phyloP scores from a whole-genome alignment of 2,888 invertebrate species.

The Stenchaetothrips biformis region DNA sequence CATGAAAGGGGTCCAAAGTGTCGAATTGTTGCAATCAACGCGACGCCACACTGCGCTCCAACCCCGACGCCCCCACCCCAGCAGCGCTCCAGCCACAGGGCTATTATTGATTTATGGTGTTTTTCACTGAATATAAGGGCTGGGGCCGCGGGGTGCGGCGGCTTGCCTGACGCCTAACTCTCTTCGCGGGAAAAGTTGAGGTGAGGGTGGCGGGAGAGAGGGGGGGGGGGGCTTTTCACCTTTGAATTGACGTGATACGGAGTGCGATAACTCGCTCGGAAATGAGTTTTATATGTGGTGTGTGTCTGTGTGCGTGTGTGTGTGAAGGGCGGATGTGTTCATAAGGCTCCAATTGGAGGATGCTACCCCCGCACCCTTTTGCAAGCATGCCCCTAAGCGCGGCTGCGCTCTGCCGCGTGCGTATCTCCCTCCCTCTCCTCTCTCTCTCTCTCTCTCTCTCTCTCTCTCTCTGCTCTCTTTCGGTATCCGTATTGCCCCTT shows the following conservation, averaged over 20 bases:
- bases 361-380: neutral
- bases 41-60: neutral
- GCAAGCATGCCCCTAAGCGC: neutral
- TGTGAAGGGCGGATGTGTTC: neutral
- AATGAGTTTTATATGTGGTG: neutral
- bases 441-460: neutral
- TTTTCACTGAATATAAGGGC: slow-evolving; percentile 17
- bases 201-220: neutral
- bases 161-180: neutral
- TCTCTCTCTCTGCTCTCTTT: neutral
- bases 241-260: slow-evolving; percentile 14
- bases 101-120: slow-evolving; percentile 20
- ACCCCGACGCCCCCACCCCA: neutral
- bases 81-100: neutral
- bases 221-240: neutral
- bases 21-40: slow-evolving; percentile 6
- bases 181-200: neutral
- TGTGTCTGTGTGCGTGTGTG: neutral
- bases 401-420: neutral
- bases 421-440: neutral
- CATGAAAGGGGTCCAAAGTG: neutral
- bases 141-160: neutral
- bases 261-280: neutral
- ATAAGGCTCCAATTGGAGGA: neutral
- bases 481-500: neutral